Conservation (phyloP, 64 coral and sea anemone species). For the Anthopleura sola region DNA sequence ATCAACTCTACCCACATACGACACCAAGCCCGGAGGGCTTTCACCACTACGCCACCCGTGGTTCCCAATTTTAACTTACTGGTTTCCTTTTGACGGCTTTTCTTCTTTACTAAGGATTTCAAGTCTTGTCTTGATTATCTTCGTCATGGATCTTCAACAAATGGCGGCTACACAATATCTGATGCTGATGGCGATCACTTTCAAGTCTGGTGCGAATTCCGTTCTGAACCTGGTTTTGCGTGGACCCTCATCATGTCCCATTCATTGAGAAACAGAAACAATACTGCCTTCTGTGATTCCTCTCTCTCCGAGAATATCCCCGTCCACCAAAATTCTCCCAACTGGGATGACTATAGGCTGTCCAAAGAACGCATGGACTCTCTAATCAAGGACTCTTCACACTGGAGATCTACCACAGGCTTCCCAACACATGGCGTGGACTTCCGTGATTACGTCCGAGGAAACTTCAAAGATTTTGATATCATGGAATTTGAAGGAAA, state of each 20-base stretch:
- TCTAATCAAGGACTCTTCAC: constrained; percentile 33
- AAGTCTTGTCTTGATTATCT: constrained; percentile 19
- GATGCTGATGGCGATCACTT: neutral
- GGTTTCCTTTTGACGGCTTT: too few relatives aligned
- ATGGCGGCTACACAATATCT: constrained; percentile 6
- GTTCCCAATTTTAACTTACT: too few relatives aligned
- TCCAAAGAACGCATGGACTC: constrained; percentile 11
- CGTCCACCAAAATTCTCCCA: constrained; percentile 39
- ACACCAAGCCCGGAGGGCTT: too few relatives aligned
- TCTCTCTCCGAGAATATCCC: neutral
- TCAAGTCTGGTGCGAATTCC: constrained; percentile 16
- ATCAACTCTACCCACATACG: too few relatives aligned
- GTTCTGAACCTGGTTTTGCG: constrained; percentile 3
- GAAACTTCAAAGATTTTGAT: constrained; percentile 36
- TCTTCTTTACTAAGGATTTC: neutral
- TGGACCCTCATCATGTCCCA: constrained; percentile 59
- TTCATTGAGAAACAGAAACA: constrained; percentile 13
- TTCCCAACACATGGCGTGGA: constrained; percentile 28
- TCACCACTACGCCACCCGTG: too few relatives aligned
- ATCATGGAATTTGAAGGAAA: constrained; percentile 26
- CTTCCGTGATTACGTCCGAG: constrained; percentile 41
- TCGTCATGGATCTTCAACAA: neutral
- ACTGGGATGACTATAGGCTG: constrained; percentile 58
- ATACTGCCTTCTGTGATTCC: neutral
- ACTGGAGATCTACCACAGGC: constrained; percentile 57